Percentiles rank a stretch among this genome's conserved stretches.
Conservation (phyloP, 2,113 vertebrate species). For the Trematocara variabile region DNA sequence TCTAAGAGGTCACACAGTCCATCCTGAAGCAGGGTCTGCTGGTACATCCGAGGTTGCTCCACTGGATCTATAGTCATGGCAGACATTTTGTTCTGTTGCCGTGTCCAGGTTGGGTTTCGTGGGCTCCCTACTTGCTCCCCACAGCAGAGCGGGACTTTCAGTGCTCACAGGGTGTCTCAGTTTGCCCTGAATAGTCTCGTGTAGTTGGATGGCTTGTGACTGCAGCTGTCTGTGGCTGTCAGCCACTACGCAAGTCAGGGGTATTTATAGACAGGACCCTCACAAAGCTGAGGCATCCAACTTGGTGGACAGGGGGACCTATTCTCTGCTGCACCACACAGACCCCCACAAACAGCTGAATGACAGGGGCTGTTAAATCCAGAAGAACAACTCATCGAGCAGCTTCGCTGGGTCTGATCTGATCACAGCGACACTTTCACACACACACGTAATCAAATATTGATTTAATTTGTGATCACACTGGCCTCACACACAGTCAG, state of each 20-base stretch:
- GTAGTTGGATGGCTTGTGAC: conserved; percentile 11
- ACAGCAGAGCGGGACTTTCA: conserved; percentile 39
- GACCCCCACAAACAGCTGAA: conserved; percentile 61
- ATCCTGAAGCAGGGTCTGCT: conserved; percentile 93
- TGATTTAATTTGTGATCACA: neutral
- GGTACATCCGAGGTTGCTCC: conserved; percentile 89
- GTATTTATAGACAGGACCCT: conserved; percentile 83
- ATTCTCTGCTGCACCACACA: conserved; percentile 58
- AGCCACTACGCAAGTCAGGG: conserved; percentile 36
- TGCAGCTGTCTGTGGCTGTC: conserved; percentile 74
- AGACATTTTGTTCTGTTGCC: conserved; percentile 73
- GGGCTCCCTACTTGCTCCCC: conserved; percentile 40
- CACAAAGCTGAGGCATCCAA: conserved; percentile 65
- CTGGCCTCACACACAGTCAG: neutral
- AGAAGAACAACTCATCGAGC: neutral
- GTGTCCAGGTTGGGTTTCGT: conserved; percentile 1
- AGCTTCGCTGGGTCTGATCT: neutral
- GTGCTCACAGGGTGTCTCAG: conserved; percentile 27
- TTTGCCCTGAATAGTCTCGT: neutral
- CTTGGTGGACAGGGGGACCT: conserved; percentile 58
- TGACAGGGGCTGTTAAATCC: conserved; percentile 12
- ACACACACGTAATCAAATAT: neutral
- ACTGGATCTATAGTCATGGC: conserved; percentile 79
- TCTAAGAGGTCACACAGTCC: conserved; percentile 93
- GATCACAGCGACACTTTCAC: neutral